phyloP scores from a whole-genome alignment of 2,888 invertebrate genomes.

The Pimpla rufipes region DNA sequence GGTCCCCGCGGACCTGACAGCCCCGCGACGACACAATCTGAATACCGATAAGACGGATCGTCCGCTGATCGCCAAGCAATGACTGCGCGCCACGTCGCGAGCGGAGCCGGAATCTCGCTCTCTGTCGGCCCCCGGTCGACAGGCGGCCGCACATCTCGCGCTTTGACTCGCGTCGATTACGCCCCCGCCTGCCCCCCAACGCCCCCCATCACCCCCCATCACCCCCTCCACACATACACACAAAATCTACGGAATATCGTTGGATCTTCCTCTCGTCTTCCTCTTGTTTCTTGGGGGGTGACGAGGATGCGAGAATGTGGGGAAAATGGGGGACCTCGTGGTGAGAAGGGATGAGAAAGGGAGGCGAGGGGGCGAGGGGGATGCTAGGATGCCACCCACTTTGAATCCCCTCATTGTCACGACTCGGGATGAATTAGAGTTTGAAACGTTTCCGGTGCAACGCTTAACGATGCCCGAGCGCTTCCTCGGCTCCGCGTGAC shows the following conservation, averaged over 20 bases:
- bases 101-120: slow-evolving; percentile 63
- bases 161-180: slow-evolving; percentile 58
- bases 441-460: slow-evolving; percentile 28
- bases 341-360: too few species aligned
- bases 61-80: slow-evolving; percentile 81
- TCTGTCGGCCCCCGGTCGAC: slow-evolving; percentile 24
- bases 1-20: slow-evolving; percentile 70
- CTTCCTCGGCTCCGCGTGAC: not conserved
- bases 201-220: too few species aligned
- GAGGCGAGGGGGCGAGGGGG: too few species aligned
- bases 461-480: slow-evolving; percentile 5
- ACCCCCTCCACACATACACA: too few species aligned
- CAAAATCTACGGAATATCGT: slow-evolving; percentile 8
- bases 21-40: slow-evolving; percentile 76
- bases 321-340: too few species aligned
- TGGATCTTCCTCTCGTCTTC: slow-evolving; percentile 15
- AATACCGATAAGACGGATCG: slow-evolving; percentile 82
- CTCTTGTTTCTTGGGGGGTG: not conserved
- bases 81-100: slow-evolving; percentile 73
- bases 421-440: slow-evolving; percentile 52
- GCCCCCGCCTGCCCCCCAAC: slow-evolving; percentile 27
- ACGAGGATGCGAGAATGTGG: too few species aligned
- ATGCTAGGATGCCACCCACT: slow-evolving; percentile 10
- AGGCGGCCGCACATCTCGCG: slow-evolving; percentile 2
- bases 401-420: slow-evolving; percentile 57